Percentiles rank a stretch among this genome's conserved stretches.
Evolutionary conservation across 2,797 vertebrate genomes (phyloP).

Genomic region (Siniperca scherzeri): DNA sequence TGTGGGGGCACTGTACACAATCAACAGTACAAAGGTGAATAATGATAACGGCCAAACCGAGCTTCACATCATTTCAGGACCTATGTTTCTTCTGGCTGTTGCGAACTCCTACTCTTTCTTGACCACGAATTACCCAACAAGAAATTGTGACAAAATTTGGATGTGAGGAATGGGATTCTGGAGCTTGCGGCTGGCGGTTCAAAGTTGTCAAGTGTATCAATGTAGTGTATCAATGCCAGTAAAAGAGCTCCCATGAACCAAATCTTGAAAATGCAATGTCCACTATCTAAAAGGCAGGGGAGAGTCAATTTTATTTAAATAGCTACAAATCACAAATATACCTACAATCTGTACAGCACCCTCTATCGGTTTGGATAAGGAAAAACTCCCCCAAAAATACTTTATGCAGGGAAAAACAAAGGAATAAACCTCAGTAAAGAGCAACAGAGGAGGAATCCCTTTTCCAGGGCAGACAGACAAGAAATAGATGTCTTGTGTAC

Average conservation of each 20-base stretch:
- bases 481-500: not conserved
- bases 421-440: not conserved
- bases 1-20: slow-evolving; percentile 6
- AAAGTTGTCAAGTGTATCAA: not conserved
- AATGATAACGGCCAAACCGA: slow-evolving; percentile 1
- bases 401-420: too few relatives aligned
- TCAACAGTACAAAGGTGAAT: slow-evolving; percentile 2
- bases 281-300: slow-evolving; percentile 16
- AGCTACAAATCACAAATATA: not conserved
- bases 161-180: slow-evolving; percentile 10
- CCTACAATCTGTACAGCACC: not conserved
- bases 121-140: not conserved
- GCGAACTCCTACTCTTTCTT: not conserved
- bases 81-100: slow-evolving; percentile 5
- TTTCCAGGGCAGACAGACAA: not conserved
- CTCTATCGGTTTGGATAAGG: not conserved
- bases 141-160: not conserved
- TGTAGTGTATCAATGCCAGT: slow-evolving; percentile 18
- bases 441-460: not conserved
- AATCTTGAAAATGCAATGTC: slow-evolving; percentile 49
- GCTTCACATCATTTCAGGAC: slow-evolving; percentile 12
- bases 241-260: slow-evolving; percentile 46
- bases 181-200: not conserved
- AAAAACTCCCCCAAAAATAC: not conserved
- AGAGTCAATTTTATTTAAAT: not conserved